A percentile compares a stretch with the other conserved stretches of the same genome.
Conservation (phyloP, 1,140 invertebrate species). For the Antheraea mylitta region DNA sequence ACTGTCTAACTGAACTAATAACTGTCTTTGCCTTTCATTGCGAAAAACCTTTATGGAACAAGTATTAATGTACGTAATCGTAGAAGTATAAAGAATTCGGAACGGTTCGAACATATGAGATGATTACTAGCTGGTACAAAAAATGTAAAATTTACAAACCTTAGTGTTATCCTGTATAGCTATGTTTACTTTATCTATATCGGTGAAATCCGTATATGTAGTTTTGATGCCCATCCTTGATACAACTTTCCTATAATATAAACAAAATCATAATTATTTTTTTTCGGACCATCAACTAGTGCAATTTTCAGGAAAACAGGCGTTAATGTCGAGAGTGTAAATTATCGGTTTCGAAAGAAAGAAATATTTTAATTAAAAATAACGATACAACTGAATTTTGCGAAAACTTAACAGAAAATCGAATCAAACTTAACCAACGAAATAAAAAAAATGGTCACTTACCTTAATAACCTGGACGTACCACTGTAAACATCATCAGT, state of each 20-base stretch:
- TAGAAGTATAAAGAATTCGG: background rate
- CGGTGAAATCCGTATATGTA: conserved; percentile 91
- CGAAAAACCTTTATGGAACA: no score
- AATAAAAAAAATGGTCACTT: background rate
- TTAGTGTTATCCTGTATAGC: conserved; percentile 92
- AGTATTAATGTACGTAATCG: no score
- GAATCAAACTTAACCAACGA: background rate
- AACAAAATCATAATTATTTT: background rate
- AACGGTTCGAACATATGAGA: background rate
- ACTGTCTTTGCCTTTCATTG: no score
- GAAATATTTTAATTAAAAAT: no score
- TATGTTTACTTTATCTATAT: conserved; percentile 83
- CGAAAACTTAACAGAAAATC: background rate
- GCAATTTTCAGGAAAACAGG: no score
- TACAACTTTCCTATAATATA: conserved; percentile 79
- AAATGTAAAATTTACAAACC: conserved; percentile 68
- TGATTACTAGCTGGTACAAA: background rate
- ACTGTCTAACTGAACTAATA: no score
- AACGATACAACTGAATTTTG: background rate
- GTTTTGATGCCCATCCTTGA: conserved; percentile 85
- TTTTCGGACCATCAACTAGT: no score
- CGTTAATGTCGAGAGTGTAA: no score
- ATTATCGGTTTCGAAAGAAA: no score
- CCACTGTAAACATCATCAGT: conserved; percentile 98
- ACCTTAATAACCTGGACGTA: conserved; percentile 85